These are phyloP conservation scores for Gadopsis marmoratus DNA, from an alignment of 2,797 vertebrate genomes.

Conservation along the genomic window DNA sequence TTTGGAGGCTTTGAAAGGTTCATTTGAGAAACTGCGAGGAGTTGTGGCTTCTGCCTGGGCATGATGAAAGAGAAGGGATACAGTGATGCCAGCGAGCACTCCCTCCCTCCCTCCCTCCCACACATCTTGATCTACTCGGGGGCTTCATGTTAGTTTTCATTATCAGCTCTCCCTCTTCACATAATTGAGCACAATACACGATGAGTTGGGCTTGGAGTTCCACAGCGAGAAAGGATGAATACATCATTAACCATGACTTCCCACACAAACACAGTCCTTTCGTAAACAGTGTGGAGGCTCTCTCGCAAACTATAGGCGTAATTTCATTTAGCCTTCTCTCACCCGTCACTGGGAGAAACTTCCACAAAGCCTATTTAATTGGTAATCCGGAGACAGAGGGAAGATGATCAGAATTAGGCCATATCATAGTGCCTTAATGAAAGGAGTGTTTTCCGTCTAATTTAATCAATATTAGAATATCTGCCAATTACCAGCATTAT, in stretches of 20 bases:
- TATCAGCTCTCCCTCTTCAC: slow-evolving; percentile 78
- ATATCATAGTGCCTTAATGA: slow-evolving; percentile 80
- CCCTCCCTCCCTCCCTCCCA: slow-evolving; percentile 14
- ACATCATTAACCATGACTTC: slow-evolving; percentile 78
- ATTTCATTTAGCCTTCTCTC: slow-evolving; percentile 54
- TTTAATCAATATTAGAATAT: slow-evolving; percentile 90
- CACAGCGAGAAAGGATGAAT: slow-evolving; percentile 69
- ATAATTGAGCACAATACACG: slow-evolving; percentile 76
- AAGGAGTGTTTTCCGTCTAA: slow-evolving; percentile 82
- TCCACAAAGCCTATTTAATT: slow-evolving; percentile 77
- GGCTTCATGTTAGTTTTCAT: slow-evolving; percentile 79
- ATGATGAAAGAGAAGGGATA: slow-evolving; percentile 82
- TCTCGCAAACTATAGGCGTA: slow-evolving; percentile 48
- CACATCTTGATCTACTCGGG: slow-evolving; percentile 72
- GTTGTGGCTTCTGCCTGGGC: slow-evolving; percentile 73
- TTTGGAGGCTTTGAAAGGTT: slow-evolving; percentile 82
- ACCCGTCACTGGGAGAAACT: slow-evolving; percentile 58
- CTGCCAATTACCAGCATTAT: slow-evolving; percentile 87
- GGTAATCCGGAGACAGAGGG: slow-evolving; percentile 77
- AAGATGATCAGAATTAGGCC: slow-evolving; percentile 80
- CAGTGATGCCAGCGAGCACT: slow-evolving; percentile 54
- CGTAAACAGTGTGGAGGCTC: slow-evolving; percentile 64
- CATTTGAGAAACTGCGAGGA: slow-evolving; percentile 78
- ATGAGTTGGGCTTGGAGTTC: slow-evolving; percentile 63
- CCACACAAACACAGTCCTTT: slow-evolving; percentile 70